Base-by-base conservation (phyloP, 1,140 invertebrate species). In the Macrosteles quadrilineatus region DNA sequence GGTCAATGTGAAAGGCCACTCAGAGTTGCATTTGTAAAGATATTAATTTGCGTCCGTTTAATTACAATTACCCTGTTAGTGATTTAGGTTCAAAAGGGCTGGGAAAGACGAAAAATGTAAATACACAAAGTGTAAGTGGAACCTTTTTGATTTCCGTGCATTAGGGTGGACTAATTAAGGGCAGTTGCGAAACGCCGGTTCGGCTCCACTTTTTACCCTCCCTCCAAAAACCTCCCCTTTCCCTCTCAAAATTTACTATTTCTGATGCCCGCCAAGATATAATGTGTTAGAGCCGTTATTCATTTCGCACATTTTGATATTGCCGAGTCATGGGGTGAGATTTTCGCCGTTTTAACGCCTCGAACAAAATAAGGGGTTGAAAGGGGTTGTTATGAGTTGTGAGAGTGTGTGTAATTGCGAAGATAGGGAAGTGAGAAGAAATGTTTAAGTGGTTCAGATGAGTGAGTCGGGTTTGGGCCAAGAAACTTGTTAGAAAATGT, bases 241-340 rank as follows among this genome's bases (percentile, higher is more conserved):
- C 31, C 62, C 36, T 30, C 19, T 64, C 6, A 12, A n/a, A 32
- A 64, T 40, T 25, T 30, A 23, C 27, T 30, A 23, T 12, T 59
- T 59, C 55, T 14, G 27, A 50, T 50, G 14, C 27, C 23, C 55
- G 55, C 55, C 55, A 59, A 59, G 55, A 59, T 59, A 59, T 23
- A 25, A n/a, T 9, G 21, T 29, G 23, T 30, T 30, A 27, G 2
- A 21, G 55, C 25, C 55, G 55, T 59, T 59, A 59, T 30, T 59
- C 55, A 59, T 59, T 59, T 59, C 55, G 55, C 27, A 6, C 55
- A 59, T 59, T 59, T 59, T 59, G 55, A 59, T 59, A 59, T 59
- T 59, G 27, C 23, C 2, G 25, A 11, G 55, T 59, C 25, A 59
- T 6, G 55, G 47, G 21, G 14, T 3, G 6, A 19, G n/a, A 19